Evolutionary conservation across 2,888 invertebrate species (phyloP).

Genomic region (Ennomos quercinarius): DNA sequence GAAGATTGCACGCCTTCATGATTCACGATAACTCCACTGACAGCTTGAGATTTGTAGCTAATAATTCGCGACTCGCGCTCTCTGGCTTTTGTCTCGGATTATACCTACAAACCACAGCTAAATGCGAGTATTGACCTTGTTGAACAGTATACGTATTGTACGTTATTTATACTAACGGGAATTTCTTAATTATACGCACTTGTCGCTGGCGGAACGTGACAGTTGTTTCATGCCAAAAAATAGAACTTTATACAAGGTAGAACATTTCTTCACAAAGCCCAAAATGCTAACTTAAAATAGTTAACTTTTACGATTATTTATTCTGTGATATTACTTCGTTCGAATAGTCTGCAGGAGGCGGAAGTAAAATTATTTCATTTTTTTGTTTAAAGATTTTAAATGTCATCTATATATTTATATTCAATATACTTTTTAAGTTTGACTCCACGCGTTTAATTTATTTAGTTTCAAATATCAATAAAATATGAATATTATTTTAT

Average conservation of each 20-base stretch:
- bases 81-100: slow-evolving; percentile 32
- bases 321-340: too few relatives aligned
- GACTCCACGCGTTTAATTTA: too few relatives aligned
- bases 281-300: too few relatives aligned
- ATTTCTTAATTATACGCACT: slow-evolving; percentile 14
- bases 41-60: slow-evolving; percentile 52
- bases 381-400: too few relatives aligned
- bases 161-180: slow-evolving; percentile 21
- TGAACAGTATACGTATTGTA: slow-evolving; percentile 10
- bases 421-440: too few relatives aligned
- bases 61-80: slow-evolving; percentile 42
- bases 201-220: slow-evolving; percentile 2
- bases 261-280: too few relatives aligned
- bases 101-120: slow-evolving; percentile 9
- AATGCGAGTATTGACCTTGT: slow-evolving; percentile 26
- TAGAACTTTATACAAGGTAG: slow-evolving; percentile 1
- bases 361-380: too few relatives aligned
- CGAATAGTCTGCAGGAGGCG: too few relatives aligned
- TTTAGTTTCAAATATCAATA: too few relatives aligned
- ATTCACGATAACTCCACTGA: slow-evolving; percentile 64
- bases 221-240: slow-evolving; percentile 17
- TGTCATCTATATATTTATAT: too few relatives aligned
- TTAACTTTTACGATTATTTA: too few relatives aligned
- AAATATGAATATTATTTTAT: too few relatives aligned
- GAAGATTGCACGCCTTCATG: slow-evolving; percentile 69